Base-by-base conservation (phyloP, 2,797 vertebrate species). In the Sebastes miniatus region DNA sequence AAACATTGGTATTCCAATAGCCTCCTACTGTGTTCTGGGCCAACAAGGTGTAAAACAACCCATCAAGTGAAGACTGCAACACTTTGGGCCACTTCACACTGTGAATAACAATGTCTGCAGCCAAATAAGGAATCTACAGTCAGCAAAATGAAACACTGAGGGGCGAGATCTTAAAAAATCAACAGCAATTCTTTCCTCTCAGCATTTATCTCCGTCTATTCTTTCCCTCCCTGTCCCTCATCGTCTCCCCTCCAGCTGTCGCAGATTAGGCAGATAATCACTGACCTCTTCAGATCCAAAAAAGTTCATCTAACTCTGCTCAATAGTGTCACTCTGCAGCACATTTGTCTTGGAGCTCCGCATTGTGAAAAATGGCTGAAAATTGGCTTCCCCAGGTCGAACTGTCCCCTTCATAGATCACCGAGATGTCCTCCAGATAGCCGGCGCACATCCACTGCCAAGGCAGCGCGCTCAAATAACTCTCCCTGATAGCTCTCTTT, bases 341-440 rank as follows among this genome's bases (percentile, higher is more conserved):
- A 52, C 87, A 84, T 90, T 92, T 79, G 87, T 92, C 90, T 90
- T 68, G 61, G 57, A 65, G 83, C 79, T 64, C 81, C 14, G 81
- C 80, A 81, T 85, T 91, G 91, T 85, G 72, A 78, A 72, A 88
- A 91, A 91, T 61, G 84, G 85, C 57, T 82, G 75, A 83, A 93
- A 91, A 92, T 92, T 88, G 88, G 79, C 87, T 91, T 91, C 87
- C 69, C 79, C 87, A 54, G 89, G 87, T 93, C 69, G 54, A 79
- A 84, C 58, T 59, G 82, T 91, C 92, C 87, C 92, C 88, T 90
- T 88, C 92, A 93, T 92, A 95, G 88, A 95, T 95, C 94, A 94
- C 80, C 2, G 54, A 94, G 94, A 95, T 94, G 94, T 95, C 95
- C 94, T 94, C 90, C 84, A 94, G 92, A 95, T 94, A 94, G 84